Evolutionary conservation across 2,113 vertebrate genomes (phyloP).

Genomic region (Talpa occidentalis): DNA sequence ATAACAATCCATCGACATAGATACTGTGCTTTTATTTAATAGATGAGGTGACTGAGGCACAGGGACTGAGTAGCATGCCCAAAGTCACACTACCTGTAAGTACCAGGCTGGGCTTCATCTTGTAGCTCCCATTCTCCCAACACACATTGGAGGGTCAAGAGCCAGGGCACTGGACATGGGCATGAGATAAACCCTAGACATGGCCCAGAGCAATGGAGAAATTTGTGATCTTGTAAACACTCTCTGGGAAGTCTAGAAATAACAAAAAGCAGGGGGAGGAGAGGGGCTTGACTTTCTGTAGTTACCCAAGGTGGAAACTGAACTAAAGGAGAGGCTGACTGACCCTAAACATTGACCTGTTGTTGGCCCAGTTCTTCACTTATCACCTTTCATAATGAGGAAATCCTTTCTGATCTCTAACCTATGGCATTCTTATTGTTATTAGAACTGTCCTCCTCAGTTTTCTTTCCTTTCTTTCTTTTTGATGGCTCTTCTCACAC

Average conservation of each 20-base stretch:
- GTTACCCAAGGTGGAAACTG: too few species aligned
- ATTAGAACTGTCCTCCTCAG: background rate
- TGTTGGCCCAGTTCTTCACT: background rate
- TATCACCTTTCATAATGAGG: background rate
- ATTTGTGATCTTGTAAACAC: background rate
- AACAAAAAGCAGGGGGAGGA: background rate
- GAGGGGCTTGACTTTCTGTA: background rate
- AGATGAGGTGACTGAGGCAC: background rate
- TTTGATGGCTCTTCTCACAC: background rate
- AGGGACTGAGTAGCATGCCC: background rate
- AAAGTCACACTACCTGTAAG: background rate
- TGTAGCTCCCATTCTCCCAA: background rate
- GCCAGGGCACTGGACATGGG: background rate
- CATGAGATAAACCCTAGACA: background rate
- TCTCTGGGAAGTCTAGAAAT: background rate
- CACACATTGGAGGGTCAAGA: background rate
- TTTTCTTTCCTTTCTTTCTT: background rate
- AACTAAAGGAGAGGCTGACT: background rate
- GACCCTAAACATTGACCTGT: background rate
- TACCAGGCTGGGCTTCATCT: background rate
- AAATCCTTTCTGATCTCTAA: conserved; percentile 1
- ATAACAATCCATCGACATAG: background rate
- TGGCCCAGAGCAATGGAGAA: background rate
- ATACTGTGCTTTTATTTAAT: background rate
- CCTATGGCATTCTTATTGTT: background rate